phyloP scores from a whole-genome alignment of 1,140 invertebrate genomes.

The Bombus pyrosoma region DNA sequence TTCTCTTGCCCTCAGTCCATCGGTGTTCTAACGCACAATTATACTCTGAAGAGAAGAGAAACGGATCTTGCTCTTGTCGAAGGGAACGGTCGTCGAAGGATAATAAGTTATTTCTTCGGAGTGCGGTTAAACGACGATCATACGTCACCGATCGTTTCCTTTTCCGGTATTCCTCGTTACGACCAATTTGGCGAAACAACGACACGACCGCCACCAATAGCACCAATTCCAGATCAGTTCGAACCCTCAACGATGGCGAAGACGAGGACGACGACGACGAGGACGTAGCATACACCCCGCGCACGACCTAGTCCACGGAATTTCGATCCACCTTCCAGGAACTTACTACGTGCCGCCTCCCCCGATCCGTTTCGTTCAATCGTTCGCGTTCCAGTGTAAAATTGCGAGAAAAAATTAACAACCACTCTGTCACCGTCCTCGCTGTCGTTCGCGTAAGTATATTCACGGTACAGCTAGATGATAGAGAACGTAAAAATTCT shows the following conservation, averaged over 20 bases:
- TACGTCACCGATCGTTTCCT: slow-evolving; percentile 28
- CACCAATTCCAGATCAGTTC: slow-evolving; percentile 20
- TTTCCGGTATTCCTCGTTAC: neutral
- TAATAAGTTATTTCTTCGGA: neutral
- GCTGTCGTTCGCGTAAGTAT: neutral
- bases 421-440: neutral
- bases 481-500: slow-evolving; percentile 42
- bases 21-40: neutral
- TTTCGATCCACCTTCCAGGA: slow-evolving; percentile 13
- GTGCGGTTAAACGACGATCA: slow-evolving; percentile 18
- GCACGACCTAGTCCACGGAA: slow-evolving; percentile 7
- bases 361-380: neutral
- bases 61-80: neutral
- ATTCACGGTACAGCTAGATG: neutral
- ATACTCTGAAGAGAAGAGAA: neutral
- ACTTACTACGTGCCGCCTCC: slow-evolving; percentile 3
- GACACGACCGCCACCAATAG: slow-evolving; percentile 22
- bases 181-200: neutral
- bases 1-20: slow-evolving; percentile 4
- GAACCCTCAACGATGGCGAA: slow-evolving; percentile 34
- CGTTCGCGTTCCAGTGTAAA: neutral
- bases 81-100: neutral
- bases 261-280: slow-evolving; percentile 37
- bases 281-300: slow-evolving; percentile 21
- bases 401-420: neutral